Conservation (phyloP, 2,888 invertebrate genomes). For the Hoplodrina ambigua region DNA sequence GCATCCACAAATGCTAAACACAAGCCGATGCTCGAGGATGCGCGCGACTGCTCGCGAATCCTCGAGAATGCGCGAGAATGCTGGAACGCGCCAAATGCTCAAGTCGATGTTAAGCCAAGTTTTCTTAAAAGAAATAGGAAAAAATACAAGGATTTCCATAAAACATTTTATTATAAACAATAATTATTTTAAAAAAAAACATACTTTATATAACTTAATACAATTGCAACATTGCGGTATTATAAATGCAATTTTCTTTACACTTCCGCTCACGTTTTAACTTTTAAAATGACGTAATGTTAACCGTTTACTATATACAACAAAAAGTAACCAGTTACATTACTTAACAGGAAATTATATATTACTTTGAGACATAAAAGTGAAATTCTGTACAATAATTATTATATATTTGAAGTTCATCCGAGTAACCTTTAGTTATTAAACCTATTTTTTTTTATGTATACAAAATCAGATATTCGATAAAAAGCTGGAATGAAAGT, state of each 20-base stretch:
- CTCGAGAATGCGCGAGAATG: neutral
- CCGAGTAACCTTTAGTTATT: slow-evolving; percentile 36
- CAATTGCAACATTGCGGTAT: slow-evolving; percentile 85
- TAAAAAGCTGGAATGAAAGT: slow-evolving; percentile 68
- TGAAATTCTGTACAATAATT: slow-evolving; percentile 62
- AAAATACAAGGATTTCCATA: slow-evolving; percentile 66
- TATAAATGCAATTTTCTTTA: slow-evolving; percentile 85
- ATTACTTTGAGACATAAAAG: slow-evolving; percentile 67
- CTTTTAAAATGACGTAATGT: slow-evolving; percentile 54
- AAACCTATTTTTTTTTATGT: slow-evolving; percentile 52
- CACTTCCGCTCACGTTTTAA: slow-evolving; percentile 65
- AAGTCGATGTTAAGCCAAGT: too few species aligned
- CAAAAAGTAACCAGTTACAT: slow-evolving; percentile 46
- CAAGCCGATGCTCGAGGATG: too few species aligned
- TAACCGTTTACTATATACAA: slow-evolving; percentile 36
- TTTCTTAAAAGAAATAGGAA: too few species aligned
- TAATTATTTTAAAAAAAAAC: slow-evolving; percentile 87
- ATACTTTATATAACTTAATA: slow-evolving; percentile 81
- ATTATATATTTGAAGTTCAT: slow-evolving; percentile 56
- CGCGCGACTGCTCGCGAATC: neutral
- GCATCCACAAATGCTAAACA: too few species aligned
- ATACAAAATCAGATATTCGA: slow-evolving; percentile 53
- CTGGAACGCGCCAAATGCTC: too few species aligned
- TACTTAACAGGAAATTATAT: slow-evolving; percentile 62
- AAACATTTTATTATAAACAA: slow-evolving; percentile 90